Evolutionary conservation across 2,888 invertebrate genomes (phyloP).

Genomic region (Drosophila niveifrons): DNA sequence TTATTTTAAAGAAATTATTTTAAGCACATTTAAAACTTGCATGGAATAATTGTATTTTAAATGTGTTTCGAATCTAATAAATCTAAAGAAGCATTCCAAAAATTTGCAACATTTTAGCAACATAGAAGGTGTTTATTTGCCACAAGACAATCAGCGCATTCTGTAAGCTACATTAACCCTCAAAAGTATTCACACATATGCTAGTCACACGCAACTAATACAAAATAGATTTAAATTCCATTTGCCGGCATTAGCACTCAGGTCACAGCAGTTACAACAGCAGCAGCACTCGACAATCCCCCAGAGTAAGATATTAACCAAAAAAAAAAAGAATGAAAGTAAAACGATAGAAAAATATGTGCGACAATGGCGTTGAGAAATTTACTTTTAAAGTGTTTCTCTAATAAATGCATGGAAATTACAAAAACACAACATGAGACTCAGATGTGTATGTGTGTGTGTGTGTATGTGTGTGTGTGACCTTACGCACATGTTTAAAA

Average conservation of each 20-base stretch:
- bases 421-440: slow-evolving; percentile 15
- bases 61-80: background rate
- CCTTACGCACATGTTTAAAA: slow-evolving; percentile 76
- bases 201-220: slow-evolving; percentile 60
- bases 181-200: slow-evolving; percentile 55
- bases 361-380: slow-evolving; percentile 67
- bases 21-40: too few relatives aligned
- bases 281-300: slow-evolving; percentile 54
- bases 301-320: slow-evolving; percentile 50
- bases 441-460: background rate
- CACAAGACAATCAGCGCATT: slow-evolving; percentile 38
- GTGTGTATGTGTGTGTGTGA: slow-evolving; percentile 59
- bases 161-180: slow-evolving; percentile 30
- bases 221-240: slow-evolving; percentile 81
- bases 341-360: slow-evolving; percentile 24
- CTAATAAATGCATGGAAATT: slow-evolving; percentile 72
- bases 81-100: background rate
- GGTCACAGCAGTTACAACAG: slow-evolving; percentile 63
- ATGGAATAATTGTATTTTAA: too few relatives aligned
- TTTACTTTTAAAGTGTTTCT: slow-evolving; percentile 78
- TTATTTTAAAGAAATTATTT: background rate
- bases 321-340: background rate
- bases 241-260: slow-evolving; percentile 76
- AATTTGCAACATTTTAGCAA: background rate
- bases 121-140: slow-evolving; percentile 19